Percentiles rank a stretch among this genome's conserved stretches.
Conservation (phyloP, 2,888 invertebrate genomes). For the Scaptomyza flava region DNA sequence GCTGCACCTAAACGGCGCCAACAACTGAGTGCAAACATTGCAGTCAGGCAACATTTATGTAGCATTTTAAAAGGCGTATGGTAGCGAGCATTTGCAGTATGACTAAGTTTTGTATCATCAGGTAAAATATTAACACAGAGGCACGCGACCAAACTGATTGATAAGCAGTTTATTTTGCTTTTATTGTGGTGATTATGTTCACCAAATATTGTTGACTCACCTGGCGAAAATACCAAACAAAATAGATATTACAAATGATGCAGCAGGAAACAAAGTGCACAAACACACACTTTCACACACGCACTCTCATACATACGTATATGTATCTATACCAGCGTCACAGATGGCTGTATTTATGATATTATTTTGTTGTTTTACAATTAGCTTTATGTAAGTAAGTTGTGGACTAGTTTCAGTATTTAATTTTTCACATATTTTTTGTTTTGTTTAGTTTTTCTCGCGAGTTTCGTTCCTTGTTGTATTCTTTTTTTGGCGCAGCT, state of each 20-base stretch:
- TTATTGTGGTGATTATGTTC: not conserved
- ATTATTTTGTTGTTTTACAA: not conserved
- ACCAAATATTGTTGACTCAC: slow-evolving; percentile 26
- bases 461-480: slow-evolving; percentile 15
- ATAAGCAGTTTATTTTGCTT: slow-evolving; percentile 4
- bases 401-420: slow-evolving; percentile 14
- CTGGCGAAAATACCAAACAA: slow-evolving; percentile 29
- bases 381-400: not conserved
- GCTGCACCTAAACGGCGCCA: slow-evolving; percentile 41
- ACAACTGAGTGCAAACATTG: slow-evolving; percentile 30
- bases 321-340: slow-evolving; percentile 25
- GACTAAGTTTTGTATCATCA: slow-evolving; percentile 32
- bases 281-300: slow-evolving; percentile 18
- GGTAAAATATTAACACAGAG: slow-evolving; percentile 15
- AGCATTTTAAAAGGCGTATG: slow-evolving; percentile 2
- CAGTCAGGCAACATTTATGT: slow-evolving; percentile 17
- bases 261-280: slow-evolving; percentile 43
- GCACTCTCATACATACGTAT: slow-evolving; percentile 19
- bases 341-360: slow-evolving; percentile 2
- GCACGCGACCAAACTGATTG: slow-evolving; percentile 25
- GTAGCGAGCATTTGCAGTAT: slow-evolving; percentile 7
- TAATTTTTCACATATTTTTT: slow-evolving; percentile 30
- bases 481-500: slow-evolving; percentile 27
- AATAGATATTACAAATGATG: slow-evolving; percentile 28
- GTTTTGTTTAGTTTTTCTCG: slow-evolving; percentile 15